Evolutionary conservation across 2,888 invertebrate genomes (phyloP), one percentile per base, ranked within the genome.

Genomic region (Drosophila paranaensis): DNA sequence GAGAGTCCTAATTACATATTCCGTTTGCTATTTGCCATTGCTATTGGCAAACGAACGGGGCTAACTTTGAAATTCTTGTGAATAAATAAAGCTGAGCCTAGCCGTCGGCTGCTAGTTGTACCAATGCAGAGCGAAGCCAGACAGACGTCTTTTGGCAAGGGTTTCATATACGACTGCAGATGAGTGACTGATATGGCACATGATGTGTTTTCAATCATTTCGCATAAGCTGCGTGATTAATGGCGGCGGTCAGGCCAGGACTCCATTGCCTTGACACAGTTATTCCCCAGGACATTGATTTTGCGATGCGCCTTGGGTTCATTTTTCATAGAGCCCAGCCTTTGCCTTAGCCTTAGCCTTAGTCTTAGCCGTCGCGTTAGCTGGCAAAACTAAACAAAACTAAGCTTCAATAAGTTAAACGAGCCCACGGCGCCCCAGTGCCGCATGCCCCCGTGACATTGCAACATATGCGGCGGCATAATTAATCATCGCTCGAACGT

Each of bases 401-500:
- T 42, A 45, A 40, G 45, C 74, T 65, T 74, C 77, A 70, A 80
- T 85, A 82, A 68, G 71, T 78, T 85, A 65, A 53, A 63, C 54
- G 56, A 48, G 62, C 54, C 57, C 55, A 48, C 25, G 72, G 51
- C 51, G 55, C 51, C 64, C 62, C 56, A 27, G 51, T 50, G 64
- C 69, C 71, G 56, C 27, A 46, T 46, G 46, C 46, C 46, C 14
- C 50, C 51, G 81, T 88, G 86, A 88, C 81, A 77, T 79, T 74
- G 79, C 79, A 85, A 82, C 84, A 88, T 85, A 82, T 85, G 84
- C 81, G 77, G 40, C 63, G 71, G 82, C 66, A 82, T 82, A 85
- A 88, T 85, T 85, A 85, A 85, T 85, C 84, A 85, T 88, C 62
- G 60, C 48, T 50, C 53, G 79, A 73, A 85, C 88, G 84, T 85